Percentiles rank a stretch among this genome's conserved stretches.
Evolutionary conservation across 2,888 invertebrate species (phyloP).

Genomic region (Formica aserva): DNA sequence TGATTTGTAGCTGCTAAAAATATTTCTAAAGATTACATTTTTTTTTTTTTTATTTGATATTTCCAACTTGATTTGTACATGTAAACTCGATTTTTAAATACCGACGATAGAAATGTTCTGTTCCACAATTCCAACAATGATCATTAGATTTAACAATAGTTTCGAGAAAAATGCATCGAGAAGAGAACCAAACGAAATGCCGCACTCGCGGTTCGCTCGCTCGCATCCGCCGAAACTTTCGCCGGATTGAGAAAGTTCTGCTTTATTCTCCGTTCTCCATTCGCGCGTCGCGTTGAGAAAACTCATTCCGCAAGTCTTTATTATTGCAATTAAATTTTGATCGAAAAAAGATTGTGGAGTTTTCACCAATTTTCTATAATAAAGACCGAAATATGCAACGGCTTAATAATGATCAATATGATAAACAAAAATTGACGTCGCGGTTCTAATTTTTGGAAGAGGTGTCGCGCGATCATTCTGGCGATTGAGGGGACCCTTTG

Average conservation of each 20-base stretch:
- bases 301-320: conserved; percentile 24
- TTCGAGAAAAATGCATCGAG: conserved; percentile 23
- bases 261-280: conserved; percentile 49
- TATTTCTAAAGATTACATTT: background rate
- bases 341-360: background rate
- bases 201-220: background rate
- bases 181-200: conserved; percentile 32
- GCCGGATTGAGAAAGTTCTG: conserved; percentile 64
- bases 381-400: background rate
- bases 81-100: background rate
- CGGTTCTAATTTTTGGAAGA: background rate
- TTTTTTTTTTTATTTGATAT: background rate
- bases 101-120: background rate
- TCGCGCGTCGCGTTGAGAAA: conserved; percentile 14
- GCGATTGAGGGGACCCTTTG: conserved; percentile 10
- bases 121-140: background rate
- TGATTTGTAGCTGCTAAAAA: background rate
- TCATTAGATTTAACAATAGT: conserved; percentile 24
- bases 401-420: background rate
- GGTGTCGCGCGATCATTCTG: background rate
- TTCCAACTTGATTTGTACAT: background rate
- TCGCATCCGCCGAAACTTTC: conserved; percentile 59
- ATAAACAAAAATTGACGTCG: background rate
- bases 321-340: background rate
- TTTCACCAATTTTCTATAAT: background rate